These are phyloP conservation scores for Scatophagus argus DNA, from an alignment of 2,113 vertebrate species.

Conservation along the genomic window DNA sequence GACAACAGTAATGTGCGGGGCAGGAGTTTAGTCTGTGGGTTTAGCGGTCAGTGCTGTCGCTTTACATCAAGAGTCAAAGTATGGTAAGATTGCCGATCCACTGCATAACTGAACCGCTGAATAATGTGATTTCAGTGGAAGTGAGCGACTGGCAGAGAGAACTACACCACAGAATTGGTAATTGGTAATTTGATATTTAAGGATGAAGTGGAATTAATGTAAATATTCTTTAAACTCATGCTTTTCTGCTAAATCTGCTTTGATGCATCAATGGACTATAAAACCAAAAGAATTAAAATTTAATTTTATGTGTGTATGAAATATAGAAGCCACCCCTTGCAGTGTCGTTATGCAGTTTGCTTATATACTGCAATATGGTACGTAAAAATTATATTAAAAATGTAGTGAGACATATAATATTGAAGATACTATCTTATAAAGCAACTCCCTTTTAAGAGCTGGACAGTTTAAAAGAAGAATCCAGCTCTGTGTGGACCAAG, in stretches of 20 bases:
- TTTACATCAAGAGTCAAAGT: constrained; percentile 40
- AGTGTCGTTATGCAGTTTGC: constrained; percentile 12
- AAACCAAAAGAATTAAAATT: constrained; percentile 34
- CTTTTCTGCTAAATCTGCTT: constrained; percentile 32
- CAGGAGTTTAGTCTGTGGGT: constrained; percentile 48
- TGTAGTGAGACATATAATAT: neutral
- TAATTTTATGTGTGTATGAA: neutral
- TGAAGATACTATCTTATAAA: constrained; percentile 19
- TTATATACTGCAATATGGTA: constrained; percentile 15
- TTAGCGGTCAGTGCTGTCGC: constrained; percentile 43
- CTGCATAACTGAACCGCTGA: constrained; percentile 32
- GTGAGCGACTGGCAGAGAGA: constrained; percentile 23
- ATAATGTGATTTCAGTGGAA: constrained; percentile 37
- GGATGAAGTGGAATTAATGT: constrained; percentile 45
- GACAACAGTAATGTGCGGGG: constrained; percentile 55
- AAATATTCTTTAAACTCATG: constrained; percentile 41
- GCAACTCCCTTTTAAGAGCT: constrained; percentile 16
- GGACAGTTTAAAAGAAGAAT: constrained; percentile 24
- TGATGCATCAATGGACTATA: constrained; percentile 31
- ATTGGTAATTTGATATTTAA: constrained; percentile 20
- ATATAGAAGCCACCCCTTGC: neutral
- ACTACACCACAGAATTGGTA: constrained; percentile 5
- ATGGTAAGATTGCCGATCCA: constrained; percentile 7
- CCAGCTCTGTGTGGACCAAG: constrained; percentile 14
- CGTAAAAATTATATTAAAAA: constrained; percentile 10